Base-by-base conservation (phyloP, 1,140 invertebrate species). In the Pseudoatta argentina region DNA sequence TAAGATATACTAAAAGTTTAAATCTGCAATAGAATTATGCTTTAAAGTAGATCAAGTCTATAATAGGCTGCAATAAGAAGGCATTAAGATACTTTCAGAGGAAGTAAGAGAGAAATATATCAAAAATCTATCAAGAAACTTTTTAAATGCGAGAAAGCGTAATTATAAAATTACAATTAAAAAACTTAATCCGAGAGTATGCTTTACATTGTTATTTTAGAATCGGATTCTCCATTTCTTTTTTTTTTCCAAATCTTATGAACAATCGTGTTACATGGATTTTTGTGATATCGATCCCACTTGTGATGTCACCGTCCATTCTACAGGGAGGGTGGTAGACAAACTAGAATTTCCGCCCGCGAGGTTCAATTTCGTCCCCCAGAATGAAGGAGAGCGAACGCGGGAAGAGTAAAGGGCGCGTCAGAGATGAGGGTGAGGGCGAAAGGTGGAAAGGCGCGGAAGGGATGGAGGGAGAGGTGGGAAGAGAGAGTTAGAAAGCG, bases 301-400 rank as follows among this genome's bases (percentile, higher is more conserved):
- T 69, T 61, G 73, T 71, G 30, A 86, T 75, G 55, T 72, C 48
- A 21, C 53, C 27, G 44, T 59, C 72, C 67, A 12, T 78, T 81
- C 66, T 81, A 3, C 8, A 57, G 67, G 64, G 82, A 81, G 59
- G 55, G 48, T 57, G 18, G 55, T 39, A 61, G 55, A 57, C 57
- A 72, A 89, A 86, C 81, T 61, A 87, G 86, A 87, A 79, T 76
- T 86, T 89, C 73, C 78, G 77, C 64, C 55, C 87, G 85, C 87
- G 88, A 89, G 88, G 85, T 90, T 90, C 89, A 90, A 89, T 90
- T 90, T 89, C 85, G 88, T 87, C 67, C 72, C 61, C n/a, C 73
- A 75, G 61, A 71, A 89, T 89, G 78, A 81, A 75, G 66, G 61
- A 73, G 34, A 55, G n/a, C 59, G 59, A 48, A 64, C 12, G n/a